phyloP scores from a whole-genome alignment of 2,113 vertebrate species.

The Muntiacus reevesi region DNA sequence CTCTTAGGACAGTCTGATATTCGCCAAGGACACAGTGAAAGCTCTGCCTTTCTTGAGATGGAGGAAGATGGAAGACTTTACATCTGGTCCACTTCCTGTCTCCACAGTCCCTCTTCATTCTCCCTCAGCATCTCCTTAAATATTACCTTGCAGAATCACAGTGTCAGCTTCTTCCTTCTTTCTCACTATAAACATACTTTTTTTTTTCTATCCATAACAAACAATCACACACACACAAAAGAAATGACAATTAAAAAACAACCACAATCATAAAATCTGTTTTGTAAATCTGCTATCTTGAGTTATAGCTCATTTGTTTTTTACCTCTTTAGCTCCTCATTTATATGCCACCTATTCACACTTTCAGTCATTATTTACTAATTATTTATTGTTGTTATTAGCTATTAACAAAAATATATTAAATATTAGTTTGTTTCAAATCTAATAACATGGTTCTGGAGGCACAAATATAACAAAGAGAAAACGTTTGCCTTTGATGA shows the following conservation, averaged over 20 bases:
- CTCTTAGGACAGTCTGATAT: not conserved
- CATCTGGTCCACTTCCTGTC: not conserved
- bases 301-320: not conserved
- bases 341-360: not conserved
- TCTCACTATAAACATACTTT: not conserved
- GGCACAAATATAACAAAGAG: not conserved
- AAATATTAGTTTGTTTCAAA: slow-evolving; percentile 18
- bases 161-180: not conserved
- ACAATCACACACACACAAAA: not conserved
- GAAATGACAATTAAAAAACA: not conserved
- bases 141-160: not conserved
- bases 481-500: not conserved
- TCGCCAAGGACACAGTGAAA: not conserved
- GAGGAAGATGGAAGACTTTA: not conserved
- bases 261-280: not conserved
- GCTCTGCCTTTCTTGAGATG: not conserved
- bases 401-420: not conserved
- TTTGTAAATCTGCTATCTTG: not conserved
- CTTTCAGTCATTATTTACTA: not conserved
- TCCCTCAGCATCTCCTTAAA: not conserved
- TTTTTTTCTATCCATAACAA: not conserved
- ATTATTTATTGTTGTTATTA: not conserved
- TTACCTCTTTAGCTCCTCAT: not conserved
- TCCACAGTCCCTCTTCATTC: not conserved
- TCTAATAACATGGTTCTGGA: not conserved